Evolutionary conservation across 2,113 vertebrate species (phyloP), one percentile per base, ranked within the genome.

Genomic region (Xenopus laevis): DNA sequence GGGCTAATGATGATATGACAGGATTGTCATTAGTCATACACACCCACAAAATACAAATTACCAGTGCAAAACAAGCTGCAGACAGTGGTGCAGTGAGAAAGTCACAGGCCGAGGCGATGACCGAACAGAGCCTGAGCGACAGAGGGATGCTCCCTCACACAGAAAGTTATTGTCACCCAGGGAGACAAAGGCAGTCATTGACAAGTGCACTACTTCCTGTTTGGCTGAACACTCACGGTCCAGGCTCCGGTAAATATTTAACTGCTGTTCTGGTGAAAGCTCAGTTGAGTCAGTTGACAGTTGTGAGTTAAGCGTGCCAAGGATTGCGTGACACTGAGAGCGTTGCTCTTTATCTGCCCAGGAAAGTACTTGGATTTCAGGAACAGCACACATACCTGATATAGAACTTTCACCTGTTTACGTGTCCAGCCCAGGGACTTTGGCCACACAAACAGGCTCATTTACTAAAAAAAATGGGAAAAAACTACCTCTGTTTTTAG

Each of bases 171-270:
- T 50, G 47, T 50, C 47, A 50, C 47, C 15, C 47, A 4, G 8
- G 47, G 15, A 50, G 0, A 50, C 47, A 40, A 40, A 40, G 33
- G 33, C 33, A 4, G 33, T 40, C 6, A 40, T 40, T 50, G 12
- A 55, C 3, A 4, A n/a, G 16, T 10, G 33, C 58, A 21, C 27
- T 55, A 2, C 27, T 72, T 64, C 61, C 60, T 53, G 7, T 7
- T 67, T 67, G 55, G 64, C 58, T 33, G 17, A 20, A 23, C 46
- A 20, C 33, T 40, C 40, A 21, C 30, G 23, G 23, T 27, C 23
- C 23, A 27, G 16, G 13, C 46, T 33, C 64, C 44, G 10, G 72
- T 67, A 61, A 67, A 74, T 74, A 44, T 74, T 67, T 74, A 74
- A 74, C 72, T 44, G 16, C 72, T 64, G 30, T 44, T 50, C 47